Conservation (phyloP, 2,113 vertebrate species). For the Malaclemys terrapin region DNA sequence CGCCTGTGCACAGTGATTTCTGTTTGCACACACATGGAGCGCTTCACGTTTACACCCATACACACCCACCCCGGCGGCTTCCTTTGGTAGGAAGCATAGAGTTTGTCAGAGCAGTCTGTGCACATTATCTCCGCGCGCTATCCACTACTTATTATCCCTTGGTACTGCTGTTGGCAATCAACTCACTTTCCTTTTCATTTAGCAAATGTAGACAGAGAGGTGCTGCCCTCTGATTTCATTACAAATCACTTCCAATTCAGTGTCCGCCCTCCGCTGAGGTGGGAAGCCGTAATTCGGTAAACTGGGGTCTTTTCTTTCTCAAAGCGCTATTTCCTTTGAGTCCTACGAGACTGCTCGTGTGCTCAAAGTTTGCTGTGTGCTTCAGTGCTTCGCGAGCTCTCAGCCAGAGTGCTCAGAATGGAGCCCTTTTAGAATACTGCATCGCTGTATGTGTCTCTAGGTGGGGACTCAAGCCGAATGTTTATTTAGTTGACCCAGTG, state of each 20-base stretch:
- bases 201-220: background rate
- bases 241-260: background rate
- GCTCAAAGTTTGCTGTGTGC: background rate
- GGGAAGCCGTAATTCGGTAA: background rate
- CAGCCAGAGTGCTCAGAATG: background rate
- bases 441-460: background rate
- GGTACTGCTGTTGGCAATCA: background rate
- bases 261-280: background rate
- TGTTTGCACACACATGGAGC: background rate
- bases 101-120: background rate
- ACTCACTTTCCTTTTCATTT: background rate
- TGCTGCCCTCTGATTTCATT: background rate
- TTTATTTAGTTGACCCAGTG: background rate
- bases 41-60: background rate
- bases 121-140: background rate
- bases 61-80: background rate
- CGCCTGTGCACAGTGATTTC: background rate
- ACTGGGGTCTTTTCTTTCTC: background rate
- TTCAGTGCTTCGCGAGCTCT: background rate
- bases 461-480: background rate
- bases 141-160: background rate
- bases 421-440: background rate
- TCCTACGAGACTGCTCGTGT: background rate
- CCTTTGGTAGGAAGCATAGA: background rate
- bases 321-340: background rate